Evolutionary conservation across 2,113 vertebrate genomes (phyloP), one percentile per base, ranked within the genome.

Genomic region (Malaclemys terrapin): DNA sequence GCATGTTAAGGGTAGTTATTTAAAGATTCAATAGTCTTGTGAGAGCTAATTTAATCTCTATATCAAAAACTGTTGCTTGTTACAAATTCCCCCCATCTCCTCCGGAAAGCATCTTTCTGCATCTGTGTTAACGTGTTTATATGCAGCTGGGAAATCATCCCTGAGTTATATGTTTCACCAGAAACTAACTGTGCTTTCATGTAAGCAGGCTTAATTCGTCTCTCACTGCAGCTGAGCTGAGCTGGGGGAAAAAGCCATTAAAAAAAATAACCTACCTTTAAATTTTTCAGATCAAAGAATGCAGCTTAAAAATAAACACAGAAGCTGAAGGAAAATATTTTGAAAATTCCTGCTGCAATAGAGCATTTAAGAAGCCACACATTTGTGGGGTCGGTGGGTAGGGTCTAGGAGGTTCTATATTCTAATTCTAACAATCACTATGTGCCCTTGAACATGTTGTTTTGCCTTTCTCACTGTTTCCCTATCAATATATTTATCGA

Each of bases 21-120:
- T 82, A 95, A 95, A 93, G 80, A 91, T 91, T 8, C 81, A 88
- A 83, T 62, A 83, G 54, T 89, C 76, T 94, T 96, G 80, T 79
- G 93, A 96, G 82, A 89, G 69, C 42, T 92, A 92, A 93, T 93
- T 97, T 91, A 89, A 91, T 95, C 93, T 96, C 83, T 83, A 52
- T 82, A 80, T 89, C 87, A 94, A 84, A 91, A 47, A 86, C 31
- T 82, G 49, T 69, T 92, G 62, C 54, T 92, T 92, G 90, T 35
- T 87, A 50, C 76, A 87, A 87, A 87, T 85, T 25, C 42, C 80
- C 54, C 79, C 88, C 69, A 16, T 14, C 89, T 95, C 89, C 86
- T 91, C 27, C 82, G 69, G 72, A 49, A 93, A 87, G 12, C 19
- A 16, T 86, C 65, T 90, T 87, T 80, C 62, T 93, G 7, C 45